Base-by-base conservation (phyloP, 2,797 vertebrate species). In the Mus caroli region DNA sequence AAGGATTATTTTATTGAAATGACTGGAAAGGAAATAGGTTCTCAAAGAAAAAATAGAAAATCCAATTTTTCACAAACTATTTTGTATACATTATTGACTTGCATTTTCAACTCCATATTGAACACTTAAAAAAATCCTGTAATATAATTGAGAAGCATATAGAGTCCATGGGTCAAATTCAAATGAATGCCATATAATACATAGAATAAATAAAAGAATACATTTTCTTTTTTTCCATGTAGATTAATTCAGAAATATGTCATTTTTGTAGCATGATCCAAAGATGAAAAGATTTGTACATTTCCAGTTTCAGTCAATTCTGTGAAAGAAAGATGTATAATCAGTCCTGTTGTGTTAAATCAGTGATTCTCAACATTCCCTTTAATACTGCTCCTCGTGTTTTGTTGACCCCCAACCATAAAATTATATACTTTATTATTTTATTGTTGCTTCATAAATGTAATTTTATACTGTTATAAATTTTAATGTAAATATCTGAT, bases 1-100 rank as follows among this genome's bases (percentile, higher is more conserved):
- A 93, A 92, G 67, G 80, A 85, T 96, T 90, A 82, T 98, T 98
- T 98, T 98, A 97, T 98, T 98, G 96, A 94, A 97, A 95, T 91
- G 92, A 96, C 94, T 94, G 94, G 91, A 83, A 86, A 92, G 85
- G 78, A 97, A 97, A 94, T 19, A 92, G 46, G 46, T 85, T 93
- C 62, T 80, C 62, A 92, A 76, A 82, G 43, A 90, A 90, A 90
- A 88, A 94, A 89, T 10, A 94, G 77, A 26, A 96, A 92, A 79
- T 31, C 90, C 37, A 96, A 58, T 88, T 94, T 85, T 95, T 15
- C 37, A 93, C 34, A 92, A 95, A 89, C 13, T 46, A 69, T 85
- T 93, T 91, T 90, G 79, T 52, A 94, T 14, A 90, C n/a, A 88
- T 75, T 91, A 92, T 95, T 96, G 64, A n/a, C 46, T 88, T n/a